phyloP scores from a whole-genome alignment of 2,113 vertebrate species.

The Burhinus bistriatus region DNA sequence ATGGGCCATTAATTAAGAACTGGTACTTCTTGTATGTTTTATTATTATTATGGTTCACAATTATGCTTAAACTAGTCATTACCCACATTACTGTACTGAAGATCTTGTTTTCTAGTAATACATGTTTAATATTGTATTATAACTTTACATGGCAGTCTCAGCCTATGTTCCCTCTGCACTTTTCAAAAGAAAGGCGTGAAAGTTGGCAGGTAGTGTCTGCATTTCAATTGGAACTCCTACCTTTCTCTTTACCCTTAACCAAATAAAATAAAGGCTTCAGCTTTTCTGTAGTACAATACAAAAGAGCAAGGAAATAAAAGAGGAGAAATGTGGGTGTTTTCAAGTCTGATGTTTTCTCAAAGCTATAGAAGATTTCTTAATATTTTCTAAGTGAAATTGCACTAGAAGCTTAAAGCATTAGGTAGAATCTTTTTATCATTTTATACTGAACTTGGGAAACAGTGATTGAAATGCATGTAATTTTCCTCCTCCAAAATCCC shows the following conservation, averaged over 20 bases:
- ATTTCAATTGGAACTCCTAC: conserved; percentile 44
- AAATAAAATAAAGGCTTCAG: conserved; percentile 43
- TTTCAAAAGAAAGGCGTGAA: conserved; percentile 50
- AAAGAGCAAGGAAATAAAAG: conserved; percentile 33
- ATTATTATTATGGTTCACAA: conserved; percentile 67
- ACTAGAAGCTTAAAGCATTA: neutral
- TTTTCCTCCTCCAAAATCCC: neutral
- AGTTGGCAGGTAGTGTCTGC: conserved; percentile 61
- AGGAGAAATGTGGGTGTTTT: conserved; percentile 8
- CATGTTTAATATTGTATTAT: conserved; percentile 46
- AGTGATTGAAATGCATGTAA: neutral
- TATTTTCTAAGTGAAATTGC: conserved; percentile 7
- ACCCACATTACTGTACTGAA: conserved; percentile 59
- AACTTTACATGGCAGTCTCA: conserved; percentile 41
- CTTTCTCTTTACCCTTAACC: conserved; percentile 1
- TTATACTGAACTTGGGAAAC: neutral
- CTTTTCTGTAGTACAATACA: conserved; percentile 38
- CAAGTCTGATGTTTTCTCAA: conserved; percentile 15
- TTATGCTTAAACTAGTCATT: conserved; percentile 73
- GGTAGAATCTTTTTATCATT: neutral
- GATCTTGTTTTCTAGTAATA: conserved; percentile 48
- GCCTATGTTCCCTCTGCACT: conserved; percentile 47
- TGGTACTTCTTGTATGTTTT: conserved; percentile 70
- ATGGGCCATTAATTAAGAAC: conserved; percentile 72
- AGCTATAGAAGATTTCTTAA: neutral